These are phyloP conservation scores for Caenorhabditis parvicauda DNA, from an alignment of 2,888 invertebrate genomes.

Conservation along the genomic window DNA sequence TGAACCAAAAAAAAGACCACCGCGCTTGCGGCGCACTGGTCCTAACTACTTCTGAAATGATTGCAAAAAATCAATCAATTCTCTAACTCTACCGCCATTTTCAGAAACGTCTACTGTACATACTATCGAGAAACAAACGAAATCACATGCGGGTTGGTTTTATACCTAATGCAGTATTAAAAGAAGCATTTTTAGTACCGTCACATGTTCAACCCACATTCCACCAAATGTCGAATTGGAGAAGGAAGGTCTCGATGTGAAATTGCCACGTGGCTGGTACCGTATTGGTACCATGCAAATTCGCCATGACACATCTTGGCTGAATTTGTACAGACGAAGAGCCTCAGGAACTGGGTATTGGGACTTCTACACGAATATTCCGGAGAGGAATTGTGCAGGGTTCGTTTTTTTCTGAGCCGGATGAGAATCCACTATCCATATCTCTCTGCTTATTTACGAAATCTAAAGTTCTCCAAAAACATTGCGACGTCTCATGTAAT, in stretches of 20 bases:
- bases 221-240: conserved; percentile 48
- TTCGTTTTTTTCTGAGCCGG: no score
- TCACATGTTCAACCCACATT: conserved; percentile 55
- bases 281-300: conserved; percentile 59
- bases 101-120: conserved; percentile 59
- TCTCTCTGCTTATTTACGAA: no score
- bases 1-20: no score
- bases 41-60: no score
- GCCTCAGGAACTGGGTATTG: conserved; percentile 59
- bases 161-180: background rate
- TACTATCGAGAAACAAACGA: conserved; percentile 60
- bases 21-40: no score
- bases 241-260: conserved; percentile 55
- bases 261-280: conserved; percentile 59
- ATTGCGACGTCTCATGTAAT: no score
- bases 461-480: no score
- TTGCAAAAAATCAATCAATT: no score
- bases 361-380: conserved; percentile 62
- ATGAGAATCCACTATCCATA: no score
- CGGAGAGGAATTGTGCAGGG: conserved; percentile 61
- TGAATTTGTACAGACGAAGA: conserved; percentile 56
- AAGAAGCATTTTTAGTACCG: conserved; percentile 37
- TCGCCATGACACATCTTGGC: conserved; percentile 56
- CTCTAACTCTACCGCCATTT: no score
- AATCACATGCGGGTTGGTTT: conserved; percentile 58